Evolutionary conservation across 2,797 vertebrate species (phyloP), one percentile per base, ranked within the genome.

Genomic region (Molossus molossus): DNA sequence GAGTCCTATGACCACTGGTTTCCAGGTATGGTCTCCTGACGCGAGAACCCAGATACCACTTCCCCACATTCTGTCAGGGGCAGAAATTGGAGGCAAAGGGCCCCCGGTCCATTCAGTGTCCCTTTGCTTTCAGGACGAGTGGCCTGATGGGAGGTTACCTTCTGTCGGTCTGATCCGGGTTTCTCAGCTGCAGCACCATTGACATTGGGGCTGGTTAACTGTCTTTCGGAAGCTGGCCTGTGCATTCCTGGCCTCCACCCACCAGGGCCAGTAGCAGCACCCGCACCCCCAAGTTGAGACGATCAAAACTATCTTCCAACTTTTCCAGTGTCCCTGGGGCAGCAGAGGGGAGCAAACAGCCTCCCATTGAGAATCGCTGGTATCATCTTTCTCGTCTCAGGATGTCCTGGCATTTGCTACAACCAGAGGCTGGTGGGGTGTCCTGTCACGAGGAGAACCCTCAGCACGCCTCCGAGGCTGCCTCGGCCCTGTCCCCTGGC

Each of bases 21-120:
- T 91, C 67, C 48, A 40, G 29, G 13, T 33, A 37, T 67, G 11
- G 18, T n/a, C 48, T 33, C 55, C n/a, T 62, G 50, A 77, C 27
- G 90, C 25, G n/a, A 82, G 53, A 85, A 33, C 77, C 33, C 70
- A 90, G 27, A 40, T 33, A 40, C 8, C 7, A 14, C 53, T 76
- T 55, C 21, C 60, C 10, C 8, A 17, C 14, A 2, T 3, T 15
- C 48, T 77, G 0, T 20, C 25, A 57, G 40, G 33, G 9, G 13
- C 80, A 55, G 12, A 85, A 65, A 65, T 14, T 14, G 1, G 70
- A 91, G 48, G 20, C 27, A 37, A 55, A 77, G 29, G 7, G 6
- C 0, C 0, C 15, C 1, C n/a, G 12, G 14, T 10, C 3, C 15
- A 20, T 13, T 72, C 21, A 9, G 3, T 10, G 45, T 27, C 60